Conservation (phyloP, 2,113 vertebrate species). For the Tenebrosternarchus preto region DNA sequence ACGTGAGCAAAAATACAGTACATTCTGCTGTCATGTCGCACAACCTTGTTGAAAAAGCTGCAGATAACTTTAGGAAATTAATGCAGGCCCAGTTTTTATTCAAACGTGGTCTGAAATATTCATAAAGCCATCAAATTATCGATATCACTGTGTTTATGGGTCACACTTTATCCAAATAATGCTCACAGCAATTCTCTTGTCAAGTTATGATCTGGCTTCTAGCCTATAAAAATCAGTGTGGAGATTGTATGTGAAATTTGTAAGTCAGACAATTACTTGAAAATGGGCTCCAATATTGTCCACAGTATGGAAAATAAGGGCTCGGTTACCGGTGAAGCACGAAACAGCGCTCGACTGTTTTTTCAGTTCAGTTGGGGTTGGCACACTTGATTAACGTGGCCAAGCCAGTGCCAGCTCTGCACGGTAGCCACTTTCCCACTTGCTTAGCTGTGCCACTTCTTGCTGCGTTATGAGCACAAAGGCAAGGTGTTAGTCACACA, state of each 20-base stretch:
- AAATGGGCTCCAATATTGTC: not conserved
- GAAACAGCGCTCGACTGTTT: conserved; percentile 6
- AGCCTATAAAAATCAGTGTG: not conserved
- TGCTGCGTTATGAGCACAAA: conserved; percentile 15
- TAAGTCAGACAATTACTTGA: not conserved
- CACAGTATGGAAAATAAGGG: not conserved
- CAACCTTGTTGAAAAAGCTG: conserved; percentile 26
- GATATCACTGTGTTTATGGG: conserved; percentile 8
- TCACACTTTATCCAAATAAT: conserved; percentile 6
- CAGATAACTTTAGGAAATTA: conserved; percentile 21
- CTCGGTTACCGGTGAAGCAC: conserved; percentile 15
- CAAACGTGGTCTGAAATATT: conserved; percentile 14
- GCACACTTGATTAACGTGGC: conserved; percentile 24
- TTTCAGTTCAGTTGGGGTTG: conserved; percentile 13
- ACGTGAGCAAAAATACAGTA: conserved; percentile 10
- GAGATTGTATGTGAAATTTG: not conserved
- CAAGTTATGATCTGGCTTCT: not conserved
- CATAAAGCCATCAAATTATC: conserved; percentile 23
- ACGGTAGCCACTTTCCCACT: not conserved
- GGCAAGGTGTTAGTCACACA: conserved; percentile 14
- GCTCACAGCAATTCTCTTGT: conserved; percentile 26
- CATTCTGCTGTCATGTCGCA: conserved; percentile 13
- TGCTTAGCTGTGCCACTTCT: conserved; percentile 20
- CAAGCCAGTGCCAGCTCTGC: conserved; percentile 2
- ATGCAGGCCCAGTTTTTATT: conserved; percentile 21